Base-by-base conservation (phyloP, 2,797 vertebrate species). In the Xyrichtys novacula region DNA sequence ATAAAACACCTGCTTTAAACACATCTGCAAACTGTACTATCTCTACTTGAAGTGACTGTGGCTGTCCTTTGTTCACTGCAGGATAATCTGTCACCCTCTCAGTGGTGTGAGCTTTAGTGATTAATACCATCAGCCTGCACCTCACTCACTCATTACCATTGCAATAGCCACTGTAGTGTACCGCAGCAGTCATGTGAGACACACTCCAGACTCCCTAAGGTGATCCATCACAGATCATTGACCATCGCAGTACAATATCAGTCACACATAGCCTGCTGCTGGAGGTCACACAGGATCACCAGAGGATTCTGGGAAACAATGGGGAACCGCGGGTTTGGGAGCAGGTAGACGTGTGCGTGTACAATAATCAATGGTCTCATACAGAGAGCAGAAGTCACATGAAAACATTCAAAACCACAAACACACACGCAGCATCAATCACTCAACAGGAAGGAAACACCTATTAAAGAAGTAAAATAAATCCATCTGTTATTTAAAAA, bases 141-240 rank as follows among this genome's bases (percentile, higher is more conserved):
- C 68, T 74, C 70, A 31, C 70, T 86, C 68, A 43, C 65, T 91
- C 84, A 88, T 91, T 90, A 91, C 58, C 86, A 87, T 85, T 49
- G 73, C 85, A 36, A 64, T 46, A 61, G 76, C 80, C 71, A 53
- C 78, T 22, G 71, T 65, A 65, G 71, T 55, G 69, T 50, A 38
- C 49, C 19, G 68, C 43, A 7, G 65, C 50, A 38, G 71, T 47
- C 67, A 10, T 58, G 78, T 56, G 73, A 79, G 86, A 87, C 88
- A 76, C 71, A 56, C 79, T 79, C 76, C 66, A 15, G 36, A 20
- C 72, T 83, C 83, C 79, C 79, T 7, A 2, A 85, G 77, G 88
- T 89, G 88, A 93, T 93, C 92, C 86, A 90, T 93, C 92, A 93
- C 46, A 72, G 73, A 83, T 79, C 81, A 87, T 78, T 90, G 91